Evolutionary conservation across 2,113 vertebrate species (phyloP).

Genomic region (human): DNA sequence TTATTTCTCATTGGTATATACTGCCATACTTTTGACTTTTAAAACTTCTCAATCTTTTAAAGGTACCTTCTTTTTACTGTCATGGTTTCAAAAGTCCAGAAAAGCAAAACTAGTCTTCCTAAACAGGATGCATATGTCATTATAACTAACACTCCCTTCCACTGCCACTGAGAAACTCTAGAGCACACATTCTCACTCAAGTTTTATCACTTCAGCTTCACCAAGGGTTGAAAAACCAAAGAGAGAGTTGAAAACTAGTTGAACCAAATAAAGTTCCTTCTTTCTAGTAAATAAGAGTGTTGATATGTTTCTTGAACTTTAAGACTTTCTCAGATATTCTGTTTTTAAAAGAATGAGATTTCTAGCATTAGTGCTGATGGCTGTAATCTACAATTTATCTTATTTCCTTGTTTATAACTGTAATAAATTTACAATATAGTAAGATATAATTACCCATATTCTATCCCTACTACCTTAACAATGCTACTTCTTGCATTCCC

Average conservation of each 20-base stretch:
- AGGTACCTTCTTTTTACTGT: background rate
- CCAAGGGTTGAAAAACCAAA: background rate
- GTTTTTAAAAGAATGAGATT: conserved; percentile 6
- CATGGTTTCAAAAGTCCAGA: conserved; percentile 10
- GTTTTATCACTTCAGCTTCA: conserved; percentile 26
- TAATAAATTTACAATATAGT: background rate
- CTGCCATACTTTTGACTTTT: background rate
- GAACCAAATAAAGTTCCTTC: background rate
- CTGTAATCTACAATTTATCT: background rate
- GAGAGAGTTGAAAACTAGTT: background rate
- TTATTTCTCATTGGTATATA: background rate
- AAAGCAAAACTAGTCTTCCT: conserved; percentile 42
- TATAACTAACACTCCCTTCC: background rate
- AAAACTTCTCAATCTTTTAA: background rate
- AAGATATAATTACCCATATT: conserved; percentile 1
- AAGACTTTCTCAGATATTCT: background rate
- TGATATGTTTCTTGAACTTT: background rate
- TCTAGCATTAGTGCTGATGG: background rate
- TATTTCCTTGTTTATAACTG: background rate
- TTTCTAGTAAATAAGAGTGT: background rate
- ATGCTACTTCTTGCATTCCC: background rate
- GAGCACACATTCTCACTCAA: background rate
- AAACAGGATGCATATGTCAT: background rate
- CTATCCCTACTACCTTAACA: background rate
- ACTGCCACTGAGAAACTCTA: background rate